Evolutionary conservation across 2,113 vertebrate genomes (phyloP), one percentile per base, ranked within the genome.

Genomic region (Pollachius pollachius): DNA sequence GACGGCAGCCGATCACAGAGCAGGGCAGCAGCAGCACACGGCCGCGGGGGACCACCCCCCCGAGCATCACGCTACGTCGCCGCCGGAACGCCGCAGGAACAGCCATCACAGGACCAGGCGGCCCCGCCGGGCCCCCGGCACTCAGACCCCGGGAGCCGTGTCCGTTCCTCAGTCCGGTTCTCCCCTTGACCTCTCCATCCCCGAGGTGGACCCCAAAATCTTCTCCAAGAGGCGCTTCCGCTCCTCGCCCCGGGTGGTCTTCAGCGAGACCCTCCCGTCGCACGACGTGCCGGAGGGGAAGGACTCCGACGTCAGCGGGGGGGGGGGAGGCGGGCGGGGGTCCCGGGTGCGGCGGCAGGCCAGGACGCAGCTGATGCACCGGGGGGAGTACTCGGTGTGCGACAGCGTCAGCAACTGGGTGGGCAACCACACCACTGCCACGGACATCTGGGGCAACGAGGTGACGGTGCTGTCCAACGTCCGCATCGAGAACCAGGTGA

Each of bases 351-450:
- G 92, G 82, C 91, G 97, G 62, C 79, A 84, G 1, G 73, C 90
- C 0, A 80, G 76, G 6, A 92, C 91, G 11, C 94, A 94, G 3
- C 89, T 92, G 71, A 88, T 94, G 89, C 95, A 97, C 85, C 89
- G 94, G n/a, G 97, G 97, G 6, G 96, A 98, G 87, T 98, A 94
- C 86, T 98, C 97, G 0, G 97, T 99, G 69, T 99, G 97, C 59
- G 96, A 98, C 86, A 99, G 96, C 9, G 90, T 95, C 81, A 96
- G 94, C 78, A 90, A 91, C 88, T 99, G 97, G 97, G 95, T 97
- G 19, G 93, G 90, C 66, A 95, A 99, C 86, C 93, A 96, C 92
- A 96, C 94, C 83, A 93, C 76, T 21, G 97, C 97, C 83, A 98
- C 94, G 19, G 97, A 99, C 92, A 94, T 99, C 67, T 89, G 89